phyloP scores from a whole-genome alignment of 2,888 invertebrate genomes.

The Drosophila putrida region DNA sequence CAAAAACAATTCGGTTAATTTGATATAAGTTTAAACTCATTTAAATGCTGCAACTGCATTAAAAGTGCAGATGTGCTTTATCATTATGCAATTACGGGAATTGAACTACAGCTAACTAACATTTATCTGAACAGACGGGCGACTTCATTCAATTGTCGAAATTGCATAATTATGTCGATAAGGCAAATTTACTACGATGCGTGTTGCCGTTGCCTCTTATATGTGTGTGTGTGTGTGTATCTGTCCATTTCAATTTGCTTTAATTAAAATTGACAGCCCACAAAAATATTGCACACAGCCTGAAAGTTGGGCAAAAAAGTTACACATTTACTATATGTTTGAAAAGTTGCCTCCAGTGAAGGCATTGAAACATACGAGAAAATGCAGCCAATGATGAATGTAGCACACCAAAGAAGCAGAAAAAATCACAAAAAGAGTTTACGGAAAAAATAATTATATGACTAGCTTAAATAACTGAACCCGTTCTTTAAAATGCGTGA shows the following conservation, averaged over 20 bases:
- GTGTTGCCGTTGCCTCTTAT: slow-evolving; percentile 1
- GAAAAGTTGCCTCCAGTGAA: slow-evolving; percentile 48
- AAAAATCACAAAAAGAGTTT: slow-evolving; percentile 4
- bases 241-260: slow-evolving; percentile 61
- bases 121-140: slow-evolving; percentile 37
- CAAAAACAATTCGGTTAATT: slow-evolving; percentile 38
- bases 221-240: slow-evolving; percentile 23
- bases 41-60: slow-evolving; percentile 10
- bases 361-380: slow-evolving; percentile 32
- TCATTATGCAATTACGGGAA: slow-evolving; percentile 37
- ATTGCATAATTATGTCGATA: slow-evolving; percentile 76
- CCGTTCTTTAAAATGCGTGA: slow-evolving; percentile 55
- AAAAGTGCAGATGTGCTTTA: slow-evolving; percentile 33
- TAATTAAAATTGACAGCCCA: slow-evolving; percentile 65
- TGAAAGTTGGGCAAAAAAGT: slow-evolving; percentile 33
- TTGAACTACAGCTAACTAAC: slow-evolving; percentile 29
- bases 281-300: slow-evolving; percentile 57
- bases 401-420: slow-evolving; percentile 24
- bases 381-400: slow-evolving; percentile 53
- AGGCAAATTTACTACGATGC: slow-evolving; percentile 57
- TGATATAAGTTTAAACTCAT: slow-evolving; percentile 24
- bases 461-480: slow-evolving; percentile 40
- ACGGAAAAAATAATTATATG: slow-evolving; percentile 64
- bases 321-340: slow-evolving; percentile 41
- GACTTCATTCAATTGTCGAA: slow-evolving; percentile 65